Base-by-base conservation (phyloP, 1,140 invertebrate genomes). In the Drosophila arawakana region DNA sequence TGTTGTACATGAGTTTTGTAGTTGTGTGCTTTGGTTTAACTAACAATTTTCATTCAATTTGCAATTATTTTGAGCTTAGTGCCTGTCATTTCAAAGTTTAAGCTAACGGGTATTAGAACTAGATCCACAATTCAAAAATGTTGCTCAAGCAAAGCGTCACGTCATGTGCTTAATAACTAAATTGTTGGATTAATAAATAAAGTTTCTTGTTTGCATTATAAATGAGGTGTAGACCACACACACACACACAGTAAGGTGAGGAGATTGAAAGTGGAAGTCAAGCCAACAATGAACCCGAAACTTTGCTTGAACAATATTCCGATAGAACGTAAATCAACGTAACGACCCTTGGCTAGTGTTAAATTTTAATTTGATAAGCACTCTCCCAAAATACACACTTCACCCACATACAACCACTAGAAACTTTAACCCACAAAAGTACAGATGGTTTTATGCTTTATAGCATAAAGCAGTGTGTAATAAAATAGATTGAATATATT, bases 321-420 rank as follows among this genome's bases (percentile, higher is more conserved):
- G 25, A 34, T 30, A 25, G 41, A 57, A 35, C 43, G 43, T 59
- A 72, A 67, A 66, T 66, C 54, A 72, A 72, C 34, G 35, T 47
- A 66, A 66, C 52, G 61, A 66, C 69, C 61, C 62, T 72, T 35
- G 69, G 49, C 43, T 69, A 52, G 71, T 69, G 71, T 73, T 69
- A 73, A 73, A 73, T 69, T 73, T 73, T 69, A 69, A 73, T 73
- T 73, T 73, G 71, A 61, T 69, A 73, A 68, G 55, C 55, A 68
- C 15, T 43, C 15, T 25, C 15, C 21, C 21, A 50, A 11, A 15
- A 58, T 8, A 43, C 37, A 69, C 54, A 50, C 43, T 47, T 47
- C 9, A 30, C 21, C 21, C n/a, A 25, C 18, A 57, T 2, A 21
- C 41, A 47, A 30, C 43, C 11, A 43, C 18, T 61, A 9, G 35